A percentile compares a stretch with the other conserved stretches of the same genome.
Conservation (phyloP, 2,797 vertebrate genomes). For the Trachurus trachurus region DNA sequence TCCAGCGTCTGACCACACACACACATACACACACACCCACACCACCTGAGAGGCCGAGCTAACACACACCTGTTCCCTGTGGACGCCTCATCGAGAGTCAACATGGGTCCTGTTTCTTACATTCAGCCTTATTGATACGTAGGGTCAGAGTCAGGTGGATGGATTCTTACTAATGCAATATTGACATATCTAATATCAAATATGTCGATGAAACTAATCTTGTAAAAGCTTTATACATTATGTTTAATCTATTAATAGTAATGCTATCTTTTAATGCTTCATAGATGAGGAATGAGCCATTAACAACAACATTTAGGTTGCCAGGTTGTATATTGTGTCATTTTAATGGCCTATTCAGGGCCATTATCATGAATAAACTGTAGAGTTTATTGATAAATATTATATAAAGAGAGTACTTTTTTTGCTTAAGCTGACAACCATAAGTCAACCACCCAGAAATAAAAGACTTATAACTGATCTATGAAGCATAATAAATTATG, state of each 20-base stretch:
- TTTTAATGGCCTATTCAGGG: not conserved
- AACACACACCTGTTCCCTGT: constrained; percentile 60
- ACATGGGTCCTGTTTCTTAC: constrained; percentile 14
- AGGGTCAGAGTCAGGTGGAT: not conserved
- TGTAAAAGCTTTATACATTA: not conserved
- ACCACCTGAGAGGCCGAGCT: constrained; percentile 61
- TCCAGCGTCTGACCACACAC: constrained; percentile 21
- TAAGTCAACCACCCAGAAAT: not conserved
- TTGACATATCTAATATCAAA: not conserved
- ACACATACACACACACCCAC: not conserved
- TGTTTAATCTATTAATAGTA: not conserved
- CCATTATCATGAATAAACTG: not conserved
- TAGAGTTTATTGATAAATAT: not conserved
- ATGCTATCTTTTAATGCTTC: not conserved
- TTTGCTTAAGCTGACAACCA: not conserved
- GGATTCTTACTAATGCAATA: constrained; percentile 2
- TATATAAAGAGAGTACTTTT: not conserved
- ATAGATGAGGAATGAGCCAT: constrained; percentile 10
- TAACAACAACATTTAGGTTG: not conserved
- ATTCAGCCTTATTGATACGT: constrained; percentile 2
- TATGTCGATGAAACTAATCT: constrained; percentile 8
- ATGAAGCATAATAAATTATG: not conserved
- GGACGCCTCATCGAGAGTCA: constrained; percentile 15
- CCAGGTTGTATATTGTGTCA: not conserved
- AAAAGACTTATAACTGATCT: not conserved